Evolutionary conservation across 2,113 vertebrate genomes (phyloP).

Genomic region (Limnothrissa miodon): DNA sequence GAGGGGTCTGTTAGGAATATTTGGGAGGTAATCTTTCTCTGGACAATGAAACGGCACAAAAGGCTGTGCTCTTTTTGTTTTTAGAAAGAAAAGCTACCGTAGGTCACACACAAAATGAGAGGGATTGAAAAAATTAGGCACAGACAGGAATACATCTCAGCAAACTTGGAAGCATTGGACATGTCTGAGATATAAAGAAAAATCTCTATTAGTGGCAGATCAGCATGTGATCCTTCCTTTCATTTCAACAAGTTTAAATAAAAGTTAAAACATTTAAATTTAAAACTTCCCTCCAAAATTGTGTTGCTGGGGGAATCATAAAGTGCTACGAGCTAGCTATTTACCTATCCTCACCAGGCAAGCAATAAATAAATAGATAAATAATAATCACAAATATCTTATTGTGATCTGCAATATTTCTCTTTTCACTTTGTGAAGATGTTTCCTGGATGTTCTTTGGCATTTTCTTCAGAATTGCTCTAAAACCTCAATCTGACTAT

Average conservation of each 20-base stretch:
- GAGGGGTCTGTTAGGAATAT: conserved; percentile 1
- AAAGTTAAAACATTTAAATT: conserved; percentile 32
- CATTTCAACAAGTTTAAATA: not conserved
- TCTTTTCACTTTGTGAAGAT: conserved; percentile 39
- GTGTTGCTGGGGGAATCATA: conserved; percentile 41
- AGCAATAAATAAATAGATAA: conserved; percentile 35
- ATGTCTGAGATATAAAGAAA: conserved; percentile 56
- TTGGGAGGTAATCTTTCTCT: conserved; percentile 15
- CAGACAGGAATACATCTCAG: conserved; percentile 67
- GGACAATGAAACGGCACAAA: not conserved
- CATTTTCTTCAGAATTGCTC: conserved; percentile 48
- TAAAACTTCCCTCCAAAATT: conserved; percentile 4
- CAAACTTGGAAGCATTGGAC: conserved; percentile 68
- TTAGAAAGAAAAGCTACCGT: conserved; percentile 6
- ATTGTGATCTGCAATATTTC: conserved; percentile 33
- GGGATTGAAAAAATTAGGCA: conserved; percentile 64
- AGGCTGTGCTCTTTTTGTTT: not conserved
- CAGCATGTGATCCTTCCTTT: conserved; percentile 24
- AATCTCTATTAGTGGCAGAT: conserved; percentile 47
- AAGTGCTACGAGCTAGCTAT: conserved; percentile 68
- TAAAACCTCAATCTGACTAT: conserved; percentile 56
- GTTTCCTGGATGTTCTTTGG: conserved; percentile 64
- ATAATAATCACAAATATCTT: conserved; percentile 35
- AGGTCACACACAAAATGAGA: not conserved
- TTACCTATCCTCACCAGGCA: conserved; percentile 31